Percentiles rank a stretch among this genome's conserved stretches.
phyloP scores from a whole-genome alignment of 2,888 invertebrate species.

The Palloptera scutellata region DNA sequence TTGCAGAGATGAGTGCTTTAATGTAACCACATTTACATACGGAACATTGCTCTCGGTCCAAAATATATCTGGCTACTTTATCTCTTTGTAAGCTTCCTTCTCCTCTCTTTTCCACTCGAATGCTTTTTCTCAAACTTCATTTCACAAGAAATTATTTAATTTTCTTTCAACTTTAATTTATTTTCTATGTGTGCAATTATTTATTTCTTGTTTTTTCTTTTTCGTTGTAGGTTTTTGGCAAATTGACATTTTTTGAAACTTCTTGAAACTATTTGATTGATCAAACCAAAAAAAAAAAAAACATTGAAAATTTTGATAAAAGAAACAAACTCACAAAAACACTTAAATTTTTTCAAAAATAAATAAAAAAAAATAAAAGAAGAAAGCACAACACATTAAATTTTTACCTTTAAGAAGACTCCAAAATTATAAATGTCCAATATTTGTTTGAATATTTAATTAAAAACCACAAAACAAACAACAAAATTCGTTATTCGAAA shows the following conservation, averaged over 20 bases:
- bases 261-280: slow-evolving; percentile 13
- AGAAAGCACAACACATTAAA: too few relatives aligned
- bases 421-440: too few relatives aligned
- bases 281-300: slow-evolving; percentile 7
- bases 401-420: too few relatives aligned
- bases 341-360: slow-evolving; percentile 16
- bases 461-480: slow-evolving; percentile 24
- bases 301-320: slow-evolving; percentile 14
- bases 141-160: not conserved
- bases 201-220: slow-evolving; percentile 33
- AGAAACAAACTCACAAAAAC: slow-evolving; percentile 12
- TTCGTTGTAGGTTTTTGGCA: slow-evolving; percentile 47
- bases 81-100: not conserved
- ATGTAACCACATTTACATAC: too few relatives aligned
- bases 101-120: not conserved
- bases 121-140: not conserved
- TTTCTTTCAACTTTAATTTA: slow-evolving; percentile 25
- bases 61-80: too few relatives aligned
- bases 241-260: slow-evolving; percentile 40
- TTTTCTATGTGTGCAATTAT: slow-evolving; percentile 32
- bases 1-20: too few relatives aligned
- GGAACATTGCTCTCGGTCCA: too few relatives aligned
- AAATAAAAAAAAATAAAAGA: slow-evolving; percentile 9
- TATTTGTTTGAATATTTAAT: slow-evolving; percentile 8
- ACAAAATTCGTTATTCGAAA: not conserved